A percentile compares a stretch with the other conserved stretches of the same genome.
phyloP scores from a whole-genome alignment of 2,113 vertebrate species.

The Heterocephalus glaber region DNA sequence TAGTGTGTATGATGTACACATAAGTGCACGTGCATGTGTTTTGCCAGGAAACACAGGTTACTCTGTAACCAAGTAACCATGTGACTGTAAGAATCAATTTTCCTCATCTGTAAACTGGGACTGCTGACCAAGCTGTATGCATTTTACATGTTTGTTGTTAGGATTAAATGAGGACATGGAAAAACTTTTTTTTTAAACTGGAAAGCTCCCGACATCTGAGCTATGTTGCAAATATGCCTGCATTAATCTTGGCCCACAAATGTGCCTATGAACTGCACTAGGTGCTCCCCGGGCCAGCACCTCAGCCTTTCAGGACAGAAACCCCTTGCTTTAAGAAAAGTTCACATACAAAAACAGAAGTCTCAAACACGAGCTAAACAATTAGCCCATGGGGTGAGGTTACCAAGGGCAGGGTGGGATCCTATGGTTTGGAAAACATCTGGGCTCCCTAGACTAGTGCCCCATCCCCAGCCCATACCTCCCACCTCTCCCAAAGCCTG shows the following conservation, averaged over 20 bases:
- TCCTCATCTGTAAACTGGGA: not conserved
- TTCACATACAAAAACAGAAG: not conserved
- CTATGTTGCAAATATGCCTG: not conserved
- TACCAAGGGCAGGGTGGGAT: not conserved
- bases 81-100: not conserved
- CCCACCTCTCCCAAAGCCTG: constrained; percentile 64
- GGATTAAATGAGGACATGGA: not conserved
- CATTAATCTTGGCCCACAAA: not conserved
- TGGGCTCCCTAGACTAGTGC: not conserved
- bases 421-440: constrained; percentile 65
- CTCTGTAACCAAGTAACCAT: not conserved
- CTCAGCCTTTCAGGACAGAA: not conserved
- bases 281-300: rapidly evolving
- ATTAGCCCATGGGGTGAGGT: constrained; percentile 55
- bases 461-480: constrained; percentile 46
- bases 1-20: not conserved
- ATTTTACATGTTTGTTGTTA: not conserved
- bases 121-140: not conserved
- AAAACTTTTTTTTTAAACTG: not conserved
- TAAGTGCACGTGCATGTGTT: not conserved
- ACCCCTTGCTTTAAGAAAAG: not conserved
- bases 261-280: not conserved
- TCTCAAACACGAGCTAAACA: constrained; percentile 4
- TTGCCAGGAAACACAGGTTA: not conserved
- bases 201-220: not conserved